phyloP scores from a whole-genome alignment of 2,113 vertebrate genomes.

The Platichthys stellatus region DNA sequence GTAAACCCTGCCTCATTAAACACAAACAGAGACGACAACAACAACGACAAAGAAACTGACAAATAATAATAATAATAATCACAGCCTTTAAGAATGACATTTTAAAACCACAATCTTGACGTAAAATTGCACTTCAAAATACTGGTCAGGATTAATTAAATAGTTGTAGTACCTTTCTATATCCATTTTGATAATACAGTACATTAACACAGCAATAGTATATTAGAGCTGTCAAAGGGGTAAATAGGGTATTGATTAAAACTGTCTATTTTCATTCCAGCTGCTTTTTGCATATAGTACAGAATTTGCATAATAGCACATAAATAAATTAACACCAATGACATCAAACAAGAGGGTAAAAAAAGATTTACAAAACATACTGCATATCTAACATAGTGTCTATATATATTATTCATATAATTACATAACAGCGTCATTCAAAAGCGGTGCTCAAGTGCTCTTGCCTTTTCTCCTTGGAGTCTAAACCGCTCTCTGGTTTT shows the following conservation, averaged over 20 bases:
- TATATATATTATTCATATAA: conserved; percentile 73
- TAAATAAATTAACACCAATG: conserved; percentile 79
- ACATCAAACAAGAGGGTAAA: conserved; percentile 76
- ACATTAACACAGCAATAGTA: conserved; percentile 76
- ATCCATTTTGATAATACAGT: conserved; percentile 77
- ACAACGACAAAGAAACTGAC: conserved; percentile 35
- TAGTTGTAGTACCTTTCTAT: conserved; percentile 75
- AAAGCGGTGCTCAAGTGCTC: conserved; percentile 72
- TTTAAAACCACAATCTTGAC: conserved; percentile 84
- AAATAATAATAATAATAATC: conserved; percentile 62
- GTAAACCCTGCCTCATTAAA: conserved; percentile 65
- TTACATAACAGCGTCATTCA: conserved; percentile 75
- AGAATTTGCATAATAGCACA: conserved; percentile 80
- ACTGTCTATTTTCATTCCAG: conserved; percentile 76
- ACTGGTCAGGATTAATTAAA: conserved; percentile 77
- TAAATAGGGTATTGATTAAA: conserved; percentile 57
- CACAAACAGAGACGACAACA: conserved; percentile 51
- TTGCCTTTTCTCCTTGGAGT: conserved; percentile 39
- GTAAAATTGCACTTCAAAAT: conserved; percentile 84
- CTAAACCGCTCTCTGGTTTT: conserved; percentile 26
- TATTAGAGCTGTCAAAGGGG: conserved; percentile 66
- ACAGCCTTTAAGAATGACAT: conserved; percentile 86
- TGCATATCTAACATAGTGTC: conserved; percentile 77
- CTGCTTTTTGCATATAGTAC: conserved; percentile 78
- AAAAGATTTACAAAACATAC: conserved; percentile 81